Evolutionary conservation across 1,140 invertebrate species (phyloP).

Genomic region (Neodiprion fabricii): DNA sequence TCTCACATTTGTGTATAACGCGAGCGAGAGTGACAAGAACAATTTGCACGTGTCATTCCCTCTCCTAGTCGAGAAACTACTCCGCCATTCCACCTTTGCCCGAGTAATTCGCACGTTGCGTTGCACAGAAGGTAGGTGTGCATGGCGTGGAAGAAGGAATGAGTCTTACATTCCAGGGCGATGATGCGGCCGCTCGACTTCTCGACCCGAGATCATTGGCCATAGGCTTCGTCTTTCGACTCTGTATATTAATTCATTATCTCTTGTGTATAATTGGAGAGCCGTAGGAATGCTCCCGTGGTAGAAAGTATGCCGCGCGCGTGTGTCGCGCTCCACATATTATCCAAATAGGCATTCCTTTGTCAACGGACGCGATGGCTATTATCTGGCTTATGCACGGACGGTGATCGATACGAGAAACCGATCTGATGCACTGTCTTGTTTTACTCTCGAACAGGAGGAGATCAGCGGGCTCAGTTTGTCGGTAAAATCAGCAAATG

Average conservation of each 20-base stretch:
- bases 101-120: no score
- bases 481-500: slow-evolving; percentile 46
- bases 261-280: neutral
- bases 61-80: no score
- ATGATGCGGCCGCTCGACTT: no score
- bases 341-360: neutral
- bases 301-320: neutral
- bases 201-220: neutral
- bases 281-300: neutral
- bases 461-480: slow-evolving; percentile 53
- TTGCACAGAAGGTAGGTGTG: no score
- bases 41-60: no score
- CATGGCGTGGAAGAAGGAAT: no score
- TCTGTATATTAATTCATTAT: neutral
- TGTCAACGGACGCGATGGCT: neutral
- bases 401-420: neutral
- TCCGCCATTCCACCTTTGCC: no score
- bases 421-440: neutral
- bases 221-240: neutral
- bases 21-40: no score
- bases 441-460: slow-evolving; percentile 38
- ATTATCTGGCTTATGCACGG: neutral
- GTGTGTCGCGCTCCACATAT: neutral
- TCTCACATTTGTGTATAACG: no score
- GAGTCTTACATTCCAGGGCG: no score